phyloP scores from a whole-genome alignment of 1,140 invertebrate genomes.

The Sweltsa coloradensis region DNA sequence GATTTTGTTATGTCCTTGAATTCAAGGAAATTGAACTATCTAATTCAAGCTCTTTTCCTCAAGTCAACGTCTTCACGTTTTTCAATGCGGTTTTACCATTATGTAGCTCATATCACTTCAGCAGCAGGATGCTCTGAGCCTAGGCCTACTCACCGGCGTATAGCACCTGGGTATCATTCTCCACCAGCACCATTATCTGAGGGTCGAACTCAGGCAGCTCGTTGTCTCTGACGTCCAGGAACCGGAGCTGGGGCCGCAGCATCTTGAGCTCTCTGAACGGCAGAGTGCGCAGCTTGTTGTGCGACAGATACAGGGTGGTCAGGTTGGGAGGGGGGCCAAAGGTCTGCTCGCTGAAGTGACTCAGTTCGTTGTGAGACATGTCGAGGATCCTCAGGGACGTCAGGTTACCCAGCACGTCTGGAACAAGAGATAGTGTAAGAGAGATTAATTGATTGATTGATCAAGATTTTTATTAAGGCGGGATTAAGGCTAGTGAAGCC shows the following conservation, averaged over 20 bases:
- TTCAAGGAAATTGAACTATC: slow-evolving; percentile 2
- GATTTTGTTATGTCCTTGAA: neutral
- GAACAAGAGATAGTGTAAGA: slow-evolving; percentile 24
- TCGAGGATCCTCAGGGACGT: slow-evolving; percentile 58
- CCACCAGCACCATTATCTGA: slow-evolving; percentile 44
- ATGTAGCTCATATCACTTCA: neutral
- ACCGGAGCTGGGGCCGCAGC: slow-evolving; percentile 31
- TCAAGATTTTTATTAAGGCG: too few relatives aligned
- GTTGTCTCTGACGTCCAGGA: slow-evolving; percentile 53
- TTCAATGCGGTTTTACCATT: slow-evolving; percentile 1
- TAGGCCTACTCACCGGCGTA: slow-evolving; percentile 30
- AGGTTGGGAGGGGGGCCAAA: slow-evolving; percentile 56
- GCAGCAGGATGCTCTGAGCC: neutral
- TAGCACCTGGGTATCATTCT: slow-evolving; percentile 41
- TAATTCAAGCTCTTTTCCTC: slow-evolving; percentile 6
- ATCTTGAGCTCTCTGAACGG: slow-evolving; percentile 41
- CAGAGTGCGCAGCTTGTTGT: slow-evolving; percentile 52
- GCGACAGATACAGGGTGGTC: slow-evolving; percentile 45
- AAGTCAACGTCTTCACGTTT: slow-evolving; percentile 6
- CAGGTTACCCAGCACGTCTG: slow-evolving; percentile 66
- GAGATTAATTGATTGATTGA: too few relatives aligned
- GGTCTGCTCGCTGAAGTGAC: slow-evolving; percentile 43
- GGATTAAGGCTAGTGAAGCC: too few relatives aligned
- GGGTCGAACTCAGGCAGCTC: slow-evolving; percentile 44
- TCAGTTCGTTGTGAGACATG: slow-evolving; percentile 63